These are phyloP conservation scores for Amaurobius ferox DNA, from an alignment of 2,888 invertebrate genomes.

Conservation along the genomic window DNA sequence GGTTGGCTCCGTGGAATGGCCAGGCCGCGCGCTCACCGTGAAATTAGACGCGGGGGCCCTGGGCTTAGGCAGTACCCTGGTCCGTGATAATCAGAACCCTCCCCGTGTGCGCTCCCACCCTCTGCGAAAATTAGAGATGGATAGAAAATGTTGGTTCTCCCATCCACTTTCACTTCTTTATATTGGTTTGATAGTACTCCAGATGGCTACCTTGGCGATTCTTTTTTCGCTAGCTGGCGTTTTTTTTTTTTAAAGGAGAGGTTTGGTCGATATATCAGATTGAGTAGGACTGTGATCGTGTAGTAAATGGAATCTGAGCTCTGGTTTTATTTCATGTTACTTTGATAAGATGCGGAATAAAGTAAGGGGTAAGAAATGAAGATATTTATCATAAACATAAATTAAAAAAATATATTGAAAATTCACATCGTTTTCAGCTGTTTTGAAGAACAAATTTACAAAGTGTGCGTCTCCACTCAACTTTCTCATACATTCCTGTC, in stretches of 20 bases:
- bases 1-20: slow-evolving; percentile 71
- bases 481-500: no score
- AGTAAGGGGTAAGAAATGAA: no score
- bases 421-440: no score
- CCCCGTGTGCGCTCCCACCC: slow-evolving; percentile 7
- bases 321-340: no score
- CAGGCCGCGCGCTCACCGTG: slow-evolving; percentile 68
- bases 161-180: slow-evolving; percentile 7
- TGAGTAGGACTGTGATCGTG: background rate
- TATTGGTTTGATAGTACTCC: slow-evolving; percentile 23
- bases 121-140: slow-evolving; percentile 68
- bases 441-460: no score
- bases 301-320: no score
- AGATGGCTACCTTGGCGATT: slow-evolving; percentile 30
- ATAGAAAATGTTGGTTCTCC: slow-evolving; percentile 58
- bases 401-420: no score
- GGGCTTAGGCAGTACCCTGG: slow-evolving; percentile 66
- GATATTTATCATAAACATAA: no score
- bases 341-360: no score
- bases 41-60: slow-evolving; percentile 68
- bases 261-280: background rate
- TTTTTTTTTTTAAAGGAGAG: slow-evolving; percentile 8
- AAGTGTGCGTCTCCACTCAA: no score
- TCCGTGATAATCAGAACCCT: slow-evolving; percentile 68
- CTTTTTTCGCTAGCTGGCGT: background rate